phyloP scores from a whole-genome alignment of 2,797 vertebrate genomes.

The Enteromius radiatus region DNA sequence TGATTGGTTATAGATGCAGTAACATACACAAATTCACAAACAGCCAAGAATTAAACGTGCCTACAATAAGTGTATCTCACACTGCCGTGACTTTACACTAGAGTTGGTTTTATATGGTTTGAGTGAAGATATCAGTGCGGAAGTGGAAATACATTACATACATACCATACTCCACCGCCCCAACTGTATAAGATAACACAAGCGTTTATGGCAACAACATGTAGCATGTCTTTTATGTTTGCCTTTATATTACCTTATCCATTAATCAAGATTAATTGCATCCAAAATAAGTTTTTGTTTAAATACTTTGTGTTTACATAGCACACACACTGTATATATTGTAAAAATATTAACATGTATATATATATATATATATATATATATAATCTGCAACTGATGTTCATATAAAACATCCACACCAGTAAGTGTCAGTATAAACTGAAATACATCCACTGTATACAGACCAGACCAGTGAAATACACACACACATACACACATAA shows the following conservation, averaged over 20 bases:
- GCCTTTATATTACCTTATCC: too few species aligned
- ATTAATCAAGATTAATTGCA: too few species aligned
- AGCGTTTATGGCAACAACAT: not conserved
- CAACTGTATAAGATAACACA: slow-evolving; percentile 65
- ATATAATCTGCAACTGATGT: not conserved
- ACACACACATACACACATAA: not conserved
- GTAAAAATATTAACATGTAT: too few species aligned
- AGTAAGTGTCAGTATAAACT: slow-evolving; percentile 20
- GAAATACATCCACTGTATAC: not conserved
- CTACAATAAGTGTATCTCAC: not conserved
- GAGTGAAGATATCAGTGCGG: slow-evolving; percentile 68
- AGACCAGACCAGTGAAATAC: not conserved
- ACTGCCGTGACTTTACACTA: not conserved
- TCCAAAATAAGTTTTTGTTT: too few species aligned
- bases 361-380: too few species aligned
- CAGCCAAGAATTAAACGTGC: not conserved
- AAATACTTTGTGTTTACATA: too few species aligned
- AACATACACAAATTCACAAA: not conserved
- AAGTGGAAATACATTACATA: slow-evolving; percentile 54
- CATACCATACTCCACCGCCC: slow-evolving; percentile 73
- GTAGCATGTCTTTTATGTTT: not conserved
- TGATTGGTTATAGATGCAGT: not conserved
- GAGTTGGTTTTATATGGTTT: slow-evolving; percentile 53
- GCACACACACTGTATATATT: too few species aligned
- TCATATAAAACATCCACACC: not conserved